A percentile compares a stretch with the other conserved stretches of the same genome.
Conservation (phyloP, 2,113 vertebrate genomes). For the Columbina picui region DNA sequence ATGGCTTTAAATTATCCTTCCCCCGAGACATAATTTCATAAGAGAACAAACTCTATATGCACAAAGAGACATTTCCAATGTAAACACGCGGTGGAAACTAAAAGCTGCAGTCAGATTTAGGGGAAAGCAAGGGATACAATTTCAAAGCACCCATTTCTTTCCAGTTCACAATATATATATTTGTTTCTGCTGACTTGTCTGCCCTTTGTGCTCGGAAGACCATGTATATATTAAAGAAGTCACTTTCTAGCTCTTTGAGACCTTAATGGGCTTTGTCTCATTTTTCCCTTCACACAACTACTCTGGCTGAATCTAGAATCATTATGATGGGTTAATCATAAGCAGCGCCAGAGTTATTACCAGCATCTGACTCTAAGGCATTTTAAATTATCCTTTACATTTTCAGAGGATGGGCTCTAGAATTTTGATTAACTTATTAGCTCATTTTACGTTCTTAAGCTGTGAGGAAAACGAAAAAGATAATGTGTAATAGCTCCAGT, state of each 20-base stretch:
- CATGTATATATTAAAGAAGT: slow-evolving; percentile 57
- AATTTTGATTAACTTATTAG: not conserved
- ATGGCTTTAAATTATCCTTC: slow-evolving; percentile 83
- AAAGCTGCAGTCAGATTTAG: slow-evolving; percentile 76
- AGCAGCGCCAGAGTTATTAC: slow-evolving; percentile 34
- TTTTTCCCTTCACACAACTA: not conserved
- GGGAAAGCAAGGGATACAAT: slow-evolving; percentile 74
- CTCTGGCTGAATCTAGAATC: slow-evolving; percentile 35
- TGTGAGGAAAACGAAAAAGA: not conserved
- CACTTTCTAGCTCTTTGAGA: slow-evolving; percentile 53
- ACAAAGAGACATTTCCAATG: slow-evolving; percentile 79
- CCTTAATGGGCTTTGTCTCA: slow-evolving; percentile 65
- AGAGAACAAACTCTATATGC: slow-evolving; percentile 82
- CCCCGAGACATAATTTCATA: slow-evolving; percentile 82
- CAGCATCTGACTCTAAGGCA: not conserved
- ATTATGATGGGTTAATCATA: not conserved
- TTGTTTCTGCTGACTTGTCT: slow-evolving; percentile 68
- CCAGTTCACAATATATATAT: slow-evolving; percentile 65
- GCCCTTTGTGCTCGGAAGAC: slow-evolving; percentile 61
- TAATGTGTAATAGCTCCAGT: not conserved
- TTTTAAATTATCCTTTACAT: not conserved
- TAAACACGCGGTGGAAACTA: slow-evolving; percentile 81
- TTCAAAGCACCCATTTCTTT: slow-evolving; percentile 77
- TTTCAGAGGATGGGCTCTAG: not conserved
- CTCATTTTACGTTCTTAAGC: not conserved